Evolutionary conservation across 2,888 invertebrate genomes (phyloP), one percentile per base, ranked within the genome.

Genomic region (Lysandra coridon): DNA sequence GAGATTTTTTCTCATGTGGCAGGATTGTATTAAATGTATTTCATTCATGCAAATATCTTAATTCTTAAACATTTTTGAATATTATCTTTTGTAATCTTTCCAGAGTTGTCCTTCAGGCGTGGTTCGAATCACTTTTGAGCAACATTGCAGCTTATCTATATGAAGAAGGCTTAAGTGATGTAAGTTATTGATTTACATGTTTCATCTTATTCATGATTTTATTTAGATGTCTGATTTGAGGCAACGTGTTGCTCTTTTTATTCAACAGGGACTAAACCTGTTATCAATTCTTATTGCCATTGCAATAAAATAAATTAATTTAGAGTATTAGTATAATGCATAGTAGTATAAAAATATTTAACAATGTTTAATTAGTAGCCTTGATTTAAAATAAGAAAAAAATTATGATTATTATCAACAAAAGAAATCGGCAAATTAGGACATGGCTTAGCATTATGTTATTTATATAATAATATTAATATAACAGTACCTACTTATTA

Each of bases 71-170:
- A 49, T 49, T 49, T 49, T 49, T 49, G 2, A 49, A 12, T 78
- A 37, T 23, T 73, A 12, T 69, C 79, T 40, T 73, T 40, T 73
- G 40, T 10, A 30, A 73, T 80, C 64, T 80, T 89, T 89, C 49
- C 88, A 94, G 94, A 40, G 88, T 91, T 5, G 84, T 91, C 2
- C 87, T 93, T 0, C 89, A 86, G 14, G 79, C 89, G 0, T 91
- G 88, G 89, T 93, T 92, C 79, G 83, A 85, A 78, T 90, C 74
- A 73, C 82, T 94, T 1, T 81, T 94, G 0, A 83, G 86, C 30
- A 90, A 87, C 82, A 80, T 92, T 2, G 92, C 92, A 12, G 82
- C 85, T 37, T 92, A 94, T 78, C 84, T 92, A 81, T 89, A 93
- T 30, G 89, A 87, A 78, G 91, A 90, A 80, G 92, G 91, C 4